phyloP scores from a whole-genome alignment of 2,797 vertebrate genomes.

The Coreius guichenoti region DNA sequence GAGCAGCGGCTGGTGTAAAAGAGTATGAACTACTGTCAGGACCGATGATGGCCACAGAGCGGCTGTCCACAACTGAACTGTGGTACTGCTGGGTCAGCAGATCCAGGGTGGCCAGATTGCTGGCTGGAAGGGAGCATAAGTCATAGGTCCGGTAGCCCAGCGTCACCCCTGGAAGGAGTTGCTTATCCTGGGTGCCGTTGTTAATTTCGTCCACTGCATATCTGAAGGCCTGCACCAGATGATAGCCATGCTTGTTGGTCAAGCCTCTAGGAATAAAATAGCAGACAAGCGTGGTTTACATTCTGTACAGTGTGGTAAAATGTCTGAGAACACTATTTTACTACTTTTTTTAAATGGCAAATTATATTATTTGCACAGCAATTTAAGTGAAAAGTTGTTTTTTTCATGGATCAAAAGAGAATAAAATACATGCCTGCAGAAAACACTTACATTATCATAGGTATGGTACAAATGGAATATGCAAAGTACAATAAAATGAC shows the following conservation, averaged over 20 bases:
- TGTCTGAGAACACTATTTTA: background rate
- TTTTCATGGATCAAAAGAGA: background rate
- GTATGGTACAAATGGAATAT: background rate
- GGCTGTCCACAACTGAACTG: constrained; percentile 34
- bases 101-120: constrained; percentile 74
- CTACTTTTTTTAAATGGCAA: background rate
- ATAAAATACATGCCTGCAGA: background rate
- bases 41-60: constrained; percentile 80
- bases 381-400: background rate
- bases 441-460: background rate
- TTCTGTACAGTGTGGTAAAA: background rate
- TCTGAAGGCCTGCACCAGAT: constrained; percentile 79
- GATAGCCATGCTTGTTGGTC: constrained; percentile 77
- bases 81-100: constrained; percentile 70
- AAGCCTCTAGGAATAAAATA: constrained; percentile 65
- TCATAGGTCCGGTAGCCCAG: constrained; percentile 85
- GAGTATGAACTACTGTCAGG: constrained; percentile 80
- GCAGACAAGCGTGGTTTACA: background rate
- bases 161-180: constrained; percentile 77
- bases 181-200: constrained; percentile 62
- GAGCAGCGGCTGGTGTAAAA: constrained; percentile 74
- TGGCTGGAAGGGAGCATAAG: constrained; percentile 76
- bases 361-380: background rate
- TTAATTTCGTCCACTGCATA: constrained; percentile 83
- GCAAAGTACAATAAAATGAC: background rate